Percentiles rank a stretch among this genome's conserved stretches.
Conservation (phyloP, 2,113 vertebrate species). For the Phalacrocorax pelagicus region DNA sequence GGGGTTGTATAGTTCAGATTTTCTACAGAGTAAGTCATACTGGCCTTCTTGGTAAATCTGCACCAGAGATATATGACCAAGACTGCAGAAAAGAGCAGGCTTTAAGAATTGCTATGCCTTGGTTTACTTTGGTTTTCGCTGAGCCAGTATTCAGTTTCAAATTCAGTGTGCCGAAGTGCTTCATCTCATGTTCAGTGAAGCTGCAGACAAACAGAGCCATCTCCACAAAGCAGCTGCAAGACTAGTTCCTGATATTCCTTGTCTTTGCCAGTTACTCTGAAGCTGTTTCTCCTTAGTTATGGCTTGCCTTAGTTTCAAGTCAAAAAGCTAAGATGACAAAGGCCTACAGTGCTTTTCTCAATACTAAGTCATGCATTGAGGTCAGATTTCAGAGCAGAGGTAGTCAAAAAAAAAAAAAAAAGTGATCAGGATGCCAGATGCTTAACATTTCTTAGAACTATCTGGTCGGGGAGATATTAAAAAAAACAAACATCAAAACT, state of each 20-base stretch:
- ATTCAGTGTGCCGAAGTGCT: background rate
- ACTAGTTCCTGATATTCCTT: background rate
- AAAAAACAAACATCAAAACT: background rate
- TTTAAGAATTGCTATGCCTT: background rate
- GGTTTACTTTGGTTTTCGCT: background rate
- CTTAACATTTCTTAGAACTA: slow-evolving; percentile 9
- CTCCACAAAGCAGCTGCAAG: background rate
- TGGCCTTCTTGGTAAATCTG: background rate
- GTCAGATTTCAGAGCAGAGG: slow-evolving; percentile 38
- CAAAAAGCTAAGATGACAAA: slow-evolving; percentile 25
- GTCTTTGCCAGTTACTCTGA: background rate
- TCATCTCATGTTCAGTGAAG: background rate
- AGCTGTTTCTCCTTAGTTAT: slow-evolving; percentile 56
- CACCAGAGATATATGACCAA: background rate
- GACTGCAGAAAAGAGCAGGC: background rate
- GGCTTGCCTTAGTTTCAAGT: slow-evolving; percentile 22
- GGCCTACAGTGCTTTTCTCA: slow-evolving; percentile 34
- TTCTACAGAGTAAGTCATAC: background rate
- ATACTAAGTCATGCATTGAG: slow-evolving; percentile 4
- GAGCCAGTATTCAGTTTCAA: background rate
- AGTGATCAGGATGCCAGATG: slow-evolving; percentile 14
- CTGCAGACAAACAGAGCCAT: background rate
- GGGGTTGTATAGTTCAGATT: background rate
- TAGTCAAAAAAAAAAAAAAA: background rate
- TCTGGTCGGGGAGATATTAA: too few species aligned